These are phyloP conservation scores for Eumaeus atala DNA, from an alignment of 1,140 invertebrate species.

Conservation along the genomic window DNA sequence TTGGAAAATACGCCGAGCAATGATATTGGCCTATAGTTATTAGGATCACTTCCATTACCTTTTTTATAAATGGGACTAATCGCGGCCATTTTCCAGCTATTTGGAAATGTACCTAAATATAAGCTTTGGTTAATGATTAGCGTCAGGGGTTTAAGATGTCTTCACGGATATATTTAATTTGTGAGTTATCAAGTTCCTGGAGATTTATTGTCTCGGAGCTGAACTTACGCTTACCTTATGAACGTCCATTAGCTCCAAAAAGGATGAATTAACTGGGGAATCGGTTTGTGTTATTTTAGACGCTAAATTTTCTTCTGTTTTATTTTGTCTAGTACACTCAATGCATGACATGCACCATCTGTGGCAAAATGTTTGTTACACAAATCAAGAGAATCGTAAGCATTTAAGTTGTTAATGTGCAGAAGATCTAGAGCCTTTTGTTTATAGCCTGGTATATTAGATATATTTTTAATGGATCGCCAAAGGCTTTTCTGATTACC, in stretches of 20 bases:
- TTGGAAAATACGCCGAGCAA: slow-evolving; percentile 13
- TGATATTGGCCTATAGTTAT: slow-evolving; percentile 17
- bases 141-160: slow-evolving; percentile 11
- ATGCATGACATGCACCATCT: not conserved
- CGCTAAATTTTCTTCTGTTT: not conserved
- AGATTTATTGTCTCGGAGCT: not conserved
- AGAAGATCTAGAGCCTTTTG: too few species aligned
- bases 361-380: slow-evolving; percentile 1
- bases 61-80: slow-evolving; percentile 15
- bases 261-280: not conserved
- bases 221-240: not conserved
- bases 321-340: not conserved
- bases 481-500: too few species aligned
- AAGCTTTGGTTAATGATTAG: slow-evolving; percentile 15
- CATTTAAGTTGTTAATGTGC: too few species aligned
- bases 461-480: not conserved
- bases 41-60: not conserved
- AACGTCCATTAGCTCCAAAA: not conserved
- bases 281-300: not conserved
- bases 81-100: slow-evolving; percentile 15
- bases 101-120: slow-evolving; percentile 12
- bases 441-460: not conserved
- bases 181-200: not conserved
- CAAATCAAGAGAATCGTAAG: too few species aligned
- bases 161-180: not conserved